phyloP scores from a whole-genome alignment of 1,140 invertebrate genomes.

The Drosophila serrata region DNA sequence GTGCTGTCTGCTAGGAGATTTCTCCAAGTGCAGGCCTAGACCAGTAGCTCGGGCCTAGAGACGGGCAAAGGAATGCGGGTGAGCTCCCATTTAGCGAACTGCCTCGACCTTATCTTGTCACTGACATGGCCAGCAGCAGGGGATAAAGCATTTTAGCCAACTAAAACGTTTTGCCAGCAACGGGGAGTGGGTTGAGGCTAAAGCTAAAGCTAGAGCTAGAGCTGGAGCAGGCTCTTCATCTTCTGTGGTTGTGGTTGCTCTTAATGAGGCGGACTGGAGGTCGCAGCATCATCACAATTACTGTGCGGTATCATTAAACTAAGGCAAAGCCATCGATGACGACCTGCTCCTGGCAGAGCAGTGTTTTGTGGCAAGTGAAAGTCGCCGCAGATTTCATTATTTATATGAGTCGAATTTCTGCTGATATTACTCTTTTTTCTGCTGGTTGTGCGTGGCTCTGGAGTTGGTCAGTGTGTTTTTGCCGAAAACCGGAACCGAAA shows the following conservation, averaged over 20 bases:
- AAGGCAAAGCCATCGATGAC: constrained; percentile 26
- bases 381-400: constrained; percentile 50
- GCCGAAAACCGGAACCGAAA: constrained; percentile 47
- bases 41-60: constrained; percentile 25
- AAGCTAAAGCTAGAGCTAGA: neutral
- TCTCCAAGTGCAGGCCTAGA: constrained; percentile 31
- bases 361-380: constrained; percentile 40
- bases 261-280: constrained; percentile 48
- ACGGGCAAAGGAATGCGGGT: constrained; percentile 39
- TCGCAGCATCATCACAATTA: constrained; percentile 41
- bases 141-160: constrained; percentile 54
- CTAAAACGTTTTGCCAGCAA: constrained; percentile 46
- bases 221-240: constrained; percentile 17
- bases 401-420: constrained; percentile 43
- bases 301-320: constrained; percentile 22
- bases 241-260: constrained; percentile 46
- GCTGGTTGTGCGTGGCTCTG: constrained; percentile 16
- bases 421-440: constrained; percentile 10
- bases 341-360: constrained; percentile 18
- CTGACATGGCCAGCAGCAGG: constrained; percentile 55
- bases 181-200: neutral
- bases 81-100: constrained; percentile 50
- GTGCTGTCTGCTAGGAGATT: neutral
- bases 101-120: constrained; percentile 53
- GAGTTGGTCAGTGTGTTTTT: constrained; percentile 66